Evolutionary conservation across 2,888 invertebrate species (phyloP).

Genomic region (Papilio demoleus): DNA sequence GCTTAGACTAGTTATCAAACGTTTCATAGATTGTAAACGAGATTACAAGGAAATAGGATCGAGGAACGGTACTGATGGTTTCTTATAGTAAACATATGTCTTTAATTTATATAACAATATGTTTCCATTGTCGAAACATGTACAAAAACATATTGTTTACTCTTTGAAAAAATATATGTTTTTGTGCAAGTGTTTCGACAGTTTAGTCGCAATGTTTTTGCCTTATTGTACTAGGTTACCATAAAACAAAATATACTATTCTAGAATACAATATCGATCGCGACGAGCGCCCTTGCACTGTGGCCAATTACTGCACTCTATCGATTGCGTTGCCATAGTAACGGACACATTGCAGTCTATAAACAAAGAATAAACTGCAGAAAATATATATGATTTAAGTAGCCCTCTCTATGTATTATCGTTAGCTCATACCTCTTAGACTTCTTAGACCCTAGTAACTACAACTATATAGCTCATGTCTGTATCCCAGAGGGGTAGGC

Average conservation of each 20-base stretch:
- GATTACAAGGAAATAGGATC: constrained; percentile 7
- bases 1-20: not conserved
- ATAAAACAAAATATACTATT: not conserved
- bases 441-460: too few species aligned
- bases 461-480: too few species aligned
- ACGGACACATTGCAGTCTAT: not conserved
- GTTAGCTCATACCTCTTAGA: not conserved
- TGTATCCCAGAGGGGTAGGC: too few species aligned
- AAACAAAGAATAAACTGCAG: not conserved
- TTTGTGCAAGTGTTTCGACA: not conserved
- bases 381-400: not conserved
- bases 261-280: constrained; percentile 7
- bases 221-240: not conserved
- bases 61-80: not conserved
- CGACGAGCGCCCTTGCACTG: not conserved
- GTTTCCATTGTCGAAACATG: not conserved
- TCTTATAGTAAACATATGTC: not conserved
- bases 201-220: not conserved
- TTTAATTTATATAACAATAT: not conserved
- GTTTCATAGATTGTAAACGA: constrained; percentile 7
- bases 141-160: too few species aligned
- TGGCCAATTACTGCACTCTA: constrained; percentile 13
- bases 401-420: not conserved
- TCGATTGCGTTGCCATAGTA: constrained; percentile 16
- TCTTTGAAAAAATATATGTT: not conserved